Percentiles rank a stretch among this genome's conserved stretches.
These are phyloP conservation scores for Macquaria australasica DNA, from an alignment of 2,113 vertebrate genomes.

Conservation along the genomic window DNA sequence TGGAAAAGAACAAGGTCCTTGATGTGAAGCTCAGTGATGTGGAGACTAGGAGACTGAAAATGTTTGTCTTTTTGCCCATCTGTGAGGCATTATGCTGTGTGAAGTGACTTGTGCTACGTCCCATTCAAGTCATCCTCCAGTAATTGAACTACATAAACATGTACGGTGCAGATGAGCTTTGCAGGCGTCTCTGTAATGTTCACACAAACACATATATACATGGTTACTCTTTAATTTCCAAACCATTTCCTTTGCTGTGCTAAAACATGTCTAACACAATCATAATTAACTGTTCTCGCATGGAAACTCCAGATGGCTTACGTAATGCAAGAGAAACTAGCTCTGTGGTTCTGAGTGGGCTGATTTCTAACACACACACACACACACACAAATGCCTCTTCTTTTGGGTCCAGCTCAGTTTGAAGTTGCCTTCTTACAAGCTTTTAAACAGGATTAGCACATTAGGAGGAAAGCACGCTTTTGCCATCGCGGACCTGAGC, in stretches of 20 bases:
- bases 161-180: slow-evolving; percentile 38
- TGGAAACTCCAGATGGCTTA: slow-evolving; percentile 80
- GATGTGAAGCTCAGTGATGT: slow-evolving; percentile 8
- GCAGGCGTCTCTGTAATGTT: slow-evolving; percentile 34
- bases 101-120: slow-evolving; percentile 9
- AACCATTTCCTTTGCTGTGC: slow-evolving; percentile 56
- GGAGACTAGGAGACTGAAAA: slow-evolving; percentile 9
- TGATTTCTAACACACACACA: slow-evolving; percentile 45
- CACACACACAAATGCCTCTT: slow-evolving; percentile 30
- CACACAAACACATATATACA: slow-evolving; percentile 25
- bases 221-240: slow-evolving; percentile 36
- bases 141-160: slow-evolving; percentile 22
- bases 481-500: slow-evolving; percentile 38
- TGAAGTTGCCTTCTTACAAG: slow-evolving; percentile 62
- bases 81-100: slow-evolving; percentile 34
- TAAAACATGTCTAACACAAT: slow-evolving; percentile 62
- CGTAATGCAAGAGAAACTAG: slow-evolving; percentile 63
- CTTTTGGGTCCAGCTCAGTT: slow-evolving; percentile 47
- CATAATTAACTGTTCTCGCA: slow-evolving; percentile 61
- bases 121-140: slow-evolving; percentile 5
- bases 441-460: slow-evolving; percentile 66
- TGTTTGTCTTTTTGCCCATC: slow-evolving; percentile 32
- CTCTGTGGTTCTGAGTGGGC: slow-evolving; percentile 65
- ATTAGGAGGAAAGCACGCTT: slow-evolving; percentile 50
- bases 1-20: slow-evolving; percentile 35